Evolutionary conservation across 2,888 invertebrate genomes (phyloP), one percentile per base, ranked within the genome.

Genomic region (Cantharis rufa): DNA sequence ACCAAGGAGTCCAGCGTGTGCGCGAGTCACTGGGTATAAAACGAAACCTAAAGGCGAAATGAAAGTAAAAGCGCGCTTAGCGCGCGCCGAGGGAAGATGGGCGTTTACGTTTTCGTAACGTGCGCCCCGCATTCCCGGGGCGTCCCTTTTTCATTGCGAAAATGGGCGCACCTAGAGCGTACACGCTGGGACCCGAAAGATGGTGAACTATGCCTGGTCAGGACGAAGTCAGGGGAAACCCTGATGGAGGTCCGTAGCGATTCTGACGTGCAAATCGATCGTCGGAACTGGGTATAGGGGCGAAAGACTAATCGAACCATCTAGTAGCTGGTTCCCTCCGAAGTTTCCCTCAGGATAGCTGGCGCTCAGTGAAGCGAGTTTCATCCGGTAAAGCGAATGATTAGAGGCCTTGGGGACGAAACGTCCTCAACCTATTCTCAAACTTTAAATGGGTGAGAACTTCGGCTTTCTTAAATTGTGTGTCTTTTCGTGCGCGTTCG

Each of bases 251-350:
- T 90, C 91, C 91, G 92, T 88, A 92, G 92, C 92, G 91, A 90
- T 92, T 92, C 92, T 93, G 92, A 93, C 92, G 92, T 18, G 18
- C 92, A 93, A 93, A 93, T 93, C 92, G 92, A 92, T 93, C 92
- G 91, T 92, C 91, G 88, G 91, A 93, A 90, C 91, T 92, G 92
- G 91, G 92, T 92, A 92, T 92, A 93, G 92, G 91, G 92, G 91
- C 90, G 90, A 90, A 91, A 91, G 90, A 90, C 90, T 91, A 92
- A 93, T 93, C 91, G 91, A 92, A 92, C 92, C 92, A 92, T 93
- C 92, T 93, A 92, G 91, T 92, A 92, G 92, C 92, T 93, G 92
- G 92, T 92, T 92, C 91, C 92, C 90, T 90, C 92, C 91, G 92
- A 93, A 93, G 92, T 92, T 92, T 92, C 92, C 91, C 92, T 92